Base-by-base conservation (phyloP, 2,113 vertebrate species). In the Chascanopsetta lugubris region DNA sequence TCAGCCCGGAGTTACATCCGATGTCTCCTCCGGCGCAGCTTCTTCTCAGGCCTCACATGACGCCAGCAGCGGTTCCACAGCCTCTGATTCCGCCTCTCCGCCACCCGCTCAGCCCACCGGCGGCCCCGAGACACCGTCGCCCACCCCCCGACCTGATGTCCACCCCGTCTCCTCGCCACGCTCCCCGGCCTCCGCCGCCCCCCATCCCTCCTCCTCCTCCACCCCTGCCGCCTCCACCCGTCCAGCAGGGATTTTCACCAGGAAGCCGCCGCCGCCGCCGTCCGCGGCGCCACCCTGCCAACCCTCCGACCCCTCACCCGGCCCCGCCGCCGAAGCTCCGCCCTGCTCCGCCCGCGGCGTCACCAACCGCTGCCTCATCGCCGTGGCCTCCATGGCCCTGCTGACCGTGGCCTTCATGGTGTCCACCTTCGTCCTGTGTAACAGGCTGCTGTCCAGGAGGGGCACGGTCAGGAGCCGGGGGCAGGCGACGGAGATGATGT, bases 401-500 rank as follows among this genome's bases (percentile, higher is more conserved):
- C 34, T 95, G 71, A 93, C 94, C 2, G 93, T 92, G 21, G 0
- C 84, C 85, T 97, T 98, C 87, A 89, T 96, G 0, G 75, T 94
- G 32, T 78, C 86, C 49, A 94, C 95, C 0, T 89, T 92, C 6
- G 72, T 94, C 48, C 88, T 98, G 59, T 95, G 89, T 0, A 3
- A 83, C 49, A 90, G 92, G 80, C 90, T 96, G 2, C 95, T 94
- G 1, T 1, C 75, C 54, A 87, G 18, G 84, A 90, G 86, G 74
- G 88, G 87, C 77, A 48, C 68, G 0, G 9, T 77, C 2, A 89
- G 26, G 5, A 82, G 17, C 1, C 17, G 30, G 15, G 27, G 7
- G 3, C 80, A 72, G 17, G 88, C 5, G 42, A 95, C 94, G 0
- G 95, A 98, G 92, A 94, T 97, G 95, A 89, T 94, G 58, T 96